phyloP scores from a whole-genome alignment of 1,140 invertebrate genomes.

The Bombus affinis region DNA sequence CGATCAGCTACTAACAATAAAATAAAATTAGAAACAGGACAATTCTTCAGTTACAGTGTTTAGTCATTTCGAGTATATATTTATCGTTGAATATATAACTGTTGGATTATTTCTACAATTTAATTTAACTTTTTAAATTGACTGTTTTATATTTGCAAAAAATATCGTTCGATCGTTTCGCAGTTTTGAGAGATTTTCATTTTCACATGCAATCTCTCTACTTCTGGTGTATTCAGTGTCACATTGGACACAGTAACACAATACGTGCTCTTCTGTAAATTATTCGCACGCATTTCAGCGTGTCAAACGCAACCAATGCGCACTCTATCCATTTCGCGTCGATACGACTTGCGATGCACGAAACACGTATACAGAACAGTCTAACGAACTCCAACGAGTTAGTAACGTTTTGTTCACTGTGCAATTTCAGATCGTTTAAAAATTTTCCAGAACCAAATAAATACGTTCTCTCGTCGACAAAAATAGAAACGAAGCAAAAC shows the following conservation, averaged over 20 bases:
- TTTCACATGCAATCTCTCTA: background rate
- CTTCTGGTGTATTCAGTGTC: background rate
- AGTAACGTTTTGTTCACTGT: background rate
- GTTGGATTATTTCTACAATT: too few relatives aligned
- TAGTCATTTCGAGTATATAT: too few relatives aligned
- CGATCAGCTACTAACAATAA: too few relatives aligned
- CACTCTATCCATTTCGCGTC: background rate
- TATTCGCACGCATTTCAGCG: conserved; percentile 14
- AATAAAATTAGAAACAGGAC: too few relatives aligned
- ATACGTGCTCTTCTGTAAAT: background rate
- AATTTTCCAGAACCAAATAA: background rate
- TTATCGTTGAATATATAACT: too few relatives aligned
- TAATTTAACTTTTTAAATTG: background rate
- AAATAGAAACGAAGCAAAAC: background rate
- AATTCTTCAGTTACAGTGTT: too few relatives aligned
- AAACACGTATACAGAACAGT: background rate
- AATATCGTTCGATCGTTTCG: background rate
- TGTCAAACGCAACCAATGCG: conserved; percentile 19
- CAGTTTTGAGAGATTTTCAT: background rate
- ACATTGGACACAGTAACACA: background rate
- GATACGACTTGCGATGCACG: background rate
- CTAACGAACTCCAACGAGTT: background rate
- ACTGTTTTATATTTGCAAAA: background rate
- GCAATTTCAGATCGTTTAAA: background rate
- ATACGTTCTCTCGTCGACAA: background rate